Conservation (phyloP, 2,888 invertebrate genomes). For the Cantharis flavilabris region DNA sequence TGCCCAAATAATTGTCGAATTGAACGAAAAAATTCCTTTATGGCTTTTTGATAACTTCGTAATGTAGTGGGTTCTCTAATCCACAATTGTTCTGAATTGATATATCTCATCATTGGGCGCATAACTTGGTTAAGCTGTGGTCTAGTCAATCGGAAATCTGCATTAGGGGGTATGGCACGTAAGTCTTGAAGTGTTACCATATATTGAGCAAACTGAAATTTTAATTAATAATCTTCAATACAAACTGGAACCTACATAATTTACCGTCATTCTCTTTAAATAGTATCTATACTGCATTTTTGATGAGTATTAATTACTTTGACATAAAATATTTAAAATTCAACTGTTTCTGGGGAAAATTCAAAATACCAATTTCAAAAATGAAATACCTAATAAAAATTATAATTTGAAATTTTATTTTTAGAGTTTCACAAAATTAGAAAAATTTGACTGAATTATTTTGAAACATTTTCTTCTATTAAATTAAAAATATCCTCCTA, state of each 20-base stretch:
- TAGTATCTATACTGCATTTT: background rate
- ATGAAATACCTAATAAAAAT: too few species aligned
- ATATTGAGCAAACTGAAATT: background rate
- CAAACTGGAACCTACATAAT: background rate
- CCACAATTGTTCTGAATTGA: background rate
- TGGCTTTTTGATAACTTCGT: background rate
- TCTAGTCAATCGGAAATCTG: background rate
- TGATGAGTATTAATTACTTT: background rate
- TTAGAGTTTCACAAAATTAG: too few species aligned
- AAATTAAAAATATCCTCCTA: too few species aligned
- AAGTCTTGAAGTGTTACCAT: background rate
- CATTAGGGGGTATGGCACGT: background rate
- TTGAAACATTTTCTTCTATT: too few species aligned
- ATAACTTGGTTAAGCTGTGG: background rate
- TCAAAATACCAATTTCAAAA: background rate
- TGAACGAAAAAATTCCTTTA: background rate
- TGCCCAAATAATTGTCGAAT: background rate
- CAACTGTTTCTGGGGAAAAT: background rate
- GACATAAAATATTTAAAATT: background rate
- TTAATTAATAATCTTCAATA: background rate
- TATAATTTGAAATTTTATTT: too few species aligned
- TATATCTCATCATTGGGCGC: background rate
- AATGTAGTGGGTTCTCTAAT: background rate
- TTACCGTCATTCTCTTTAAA: background rate
- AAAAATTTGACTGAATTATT: too few species aligned